These are phyloP conservation scores for Cranoglanis bouderius DNA, from an alignment of 2,113 vertebrate species.

Conservation along the genomic window DNA sequence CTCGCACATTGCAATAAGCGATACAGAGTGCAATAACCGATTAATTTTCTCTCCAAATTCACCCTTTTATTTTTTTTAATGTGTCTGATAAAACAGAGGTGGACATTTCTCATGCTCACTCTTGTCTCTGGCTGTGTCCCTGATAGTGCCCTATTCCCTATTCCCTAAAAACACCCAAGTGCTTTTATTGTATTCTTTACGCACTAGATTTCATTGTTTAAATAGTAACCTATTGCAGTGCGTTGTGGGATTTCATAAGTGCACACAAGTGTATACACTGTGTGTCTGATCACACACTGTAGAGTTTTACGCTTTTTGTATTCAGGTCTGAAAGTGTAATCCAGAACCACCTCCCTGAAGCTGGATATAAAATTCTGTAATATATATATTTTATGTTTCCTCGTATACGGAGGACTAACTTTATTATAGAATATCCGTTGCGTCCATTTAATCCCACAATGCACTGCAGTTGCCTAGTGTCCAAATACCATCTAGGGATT, in stretches of 20 bases:
- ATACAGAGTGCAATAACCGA: constrained; percentile 42
- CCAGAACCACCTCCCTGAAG: not conserved
- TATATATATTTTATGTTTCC: not conserved
- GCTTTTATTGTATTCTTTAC: not conserved
- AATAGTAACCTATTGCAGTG: not conserved
- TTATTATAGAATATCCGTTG: too few relatives aligned
- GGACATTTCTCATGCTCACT: too few relatives aligned
- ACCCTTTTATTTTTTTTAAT: not conserved
- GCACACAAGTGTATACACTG: not conserved
- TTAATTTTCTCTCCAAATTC: not conserved
- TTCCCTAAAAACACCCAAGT: not conserved
- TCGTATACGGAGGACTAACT: not conserved
- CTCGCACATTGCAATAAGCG: constrained; percentile 46
- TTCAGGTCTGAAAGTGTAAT: not conserved
- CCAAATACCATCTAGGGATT: not conserved
- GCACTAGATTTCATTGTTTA: not conserved
- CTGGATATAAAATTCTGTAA: not conserved
- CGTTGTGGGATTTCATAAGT: not conserved
- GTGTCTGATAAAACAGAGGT: not conserved
- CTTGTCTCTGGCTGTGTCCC: not conserved
- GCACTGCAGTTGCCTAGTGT: not conserved
- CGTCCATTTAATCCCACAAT: not conserved
- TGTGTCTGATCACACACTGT: not conserved
- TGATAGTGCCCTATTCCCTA: not conserved
- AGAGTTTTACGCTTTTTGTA: not conserved